phyloP scores from a whole-genome alignment of 2,113 vertebrate genomes.

The Cottus gobio region DNA sequence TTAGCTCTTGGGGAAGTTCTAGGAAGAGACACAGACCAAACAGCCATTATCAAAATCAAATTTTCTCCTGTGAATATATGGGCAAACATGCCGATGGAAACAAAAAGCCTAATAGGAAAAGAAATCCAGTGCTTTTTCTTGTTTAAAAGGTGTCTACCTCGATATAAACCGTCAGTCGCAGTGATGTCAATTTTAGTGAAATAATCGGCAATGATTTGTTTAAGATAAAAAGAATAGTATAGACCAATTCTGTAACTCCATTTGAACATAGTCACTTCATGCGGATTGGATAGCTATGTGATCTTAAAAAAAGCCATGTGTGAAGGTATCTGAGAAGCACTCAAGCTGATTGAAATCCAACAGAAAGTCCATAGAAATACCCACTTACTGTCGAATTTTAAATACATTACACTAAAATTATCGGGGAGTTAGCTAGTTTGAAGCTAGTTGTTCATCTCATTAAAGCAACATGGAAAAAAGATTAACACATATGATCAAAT shows the following conservation, averaged over 20 bases:
- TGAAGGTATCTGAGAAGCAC: background rate
- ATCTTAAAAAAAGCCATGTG: background rate
- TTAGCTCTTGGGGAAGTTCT: too few relatives aligned
- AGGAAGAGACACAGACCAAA: background rate
- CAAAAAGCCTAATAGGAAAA: background rate
- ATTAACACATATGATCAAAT: background rate
- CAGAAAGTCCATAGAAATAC: background rate
- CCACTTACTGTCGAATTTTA: background rate
- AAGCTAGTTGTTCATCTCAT: background rate
- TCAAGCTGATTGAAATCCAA: background rate
- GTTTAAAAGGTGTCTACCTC: background rate
- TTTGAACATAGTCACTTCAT: background rate
- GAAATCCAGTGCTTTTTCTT: background rate
- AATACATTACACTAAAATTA: background rate
- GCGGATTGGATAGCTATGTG: background rate
- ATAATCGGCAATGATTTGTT: slow-evolving; percentile 5
- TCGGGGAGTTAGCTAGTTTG: background rate
- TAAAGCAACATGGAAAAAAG: background rate
- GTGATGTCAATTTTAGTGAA: background rate
- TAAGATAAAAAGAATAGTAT: background rate
- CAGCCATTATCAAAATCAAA: background rate
- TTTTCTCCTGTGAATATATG: background rate
- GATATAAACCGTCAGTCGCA: background rate
- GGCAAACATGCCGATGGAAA: background rate
- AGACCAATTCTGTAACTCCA: background rate